A percentile compares a stretch with the other conserved stretches of the same genome.
Conservation (phyloP, 2,113 vertebrate genomes). For the Hippocampus comes region DNA sequence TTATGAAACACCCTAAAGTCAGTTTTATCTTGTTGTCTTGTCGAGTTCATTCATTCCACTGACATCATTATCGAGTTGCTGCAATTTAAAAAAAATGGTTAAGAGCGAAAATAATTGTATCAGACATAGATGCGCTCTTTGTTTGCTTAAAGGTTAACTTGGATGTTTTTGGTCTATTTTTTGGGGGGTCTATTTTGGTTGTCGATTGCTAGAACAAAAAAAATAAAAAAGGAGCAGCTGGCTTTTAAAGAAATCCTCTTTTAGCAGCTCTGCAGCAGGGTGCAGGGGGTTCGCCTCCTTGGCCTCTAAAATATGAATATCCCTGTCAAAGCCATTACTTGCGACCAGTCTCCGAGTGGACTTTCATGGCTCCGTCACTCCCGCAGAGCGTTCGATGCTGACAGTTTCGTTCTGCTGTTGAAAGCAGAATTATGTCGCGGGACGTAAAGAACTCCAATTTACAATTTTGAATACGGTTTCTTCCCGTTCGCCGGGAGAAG, state of each 20-base stretch:
- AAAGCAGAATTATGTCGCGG: slow-evolving; percentile 15
- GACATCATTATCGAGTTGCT: background rate
- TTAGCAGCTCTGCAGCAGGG: slow-evolving; percentile 27
- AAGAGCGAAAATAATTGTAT: background rate
- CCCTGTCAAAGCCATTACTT: slow-evolving; percentile 56
- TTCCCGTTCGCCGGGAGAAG: background rate
- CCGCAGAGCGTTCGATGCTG: slow-evolving; percentile 23
- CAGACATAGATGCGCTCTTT: background rate
- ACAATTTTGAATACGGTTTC: background rate
- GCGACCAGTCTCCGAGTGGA: slow-evolving; percentile 37
- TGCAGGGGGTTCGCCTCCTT: slow-evolving; percentile 36
- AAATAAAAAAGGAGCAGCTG: slow-evolving; percentile 7
- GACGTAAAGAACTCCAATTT: background rate
- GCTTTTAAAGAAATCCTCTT: slow-evolving; percentile 15
- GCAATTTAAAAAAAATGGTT: background rate
- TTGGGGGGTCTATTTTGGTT: background rate
- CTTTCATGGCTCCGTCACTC: slow-evolving; percentile 40
- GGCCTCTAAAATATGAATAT: slow-evolving; percentile 59
- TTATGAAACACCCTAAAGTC: too few relatives aligned
- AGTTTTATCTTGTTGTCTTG: too few relatives aligned
- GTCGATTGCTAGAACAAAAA: slow-evolving; percentile 21
- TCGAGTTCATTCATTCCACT: too few relatives aligned
- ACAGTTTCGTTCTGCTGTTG: slow-evolving; percentile 15
- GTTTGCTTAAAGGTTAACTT: background rate
- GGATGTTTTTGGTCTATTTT: background rate